phyloP scores from a whole-genome alignment of 1,140 invertebrate species.

The Theocolax elegans region DNA sequence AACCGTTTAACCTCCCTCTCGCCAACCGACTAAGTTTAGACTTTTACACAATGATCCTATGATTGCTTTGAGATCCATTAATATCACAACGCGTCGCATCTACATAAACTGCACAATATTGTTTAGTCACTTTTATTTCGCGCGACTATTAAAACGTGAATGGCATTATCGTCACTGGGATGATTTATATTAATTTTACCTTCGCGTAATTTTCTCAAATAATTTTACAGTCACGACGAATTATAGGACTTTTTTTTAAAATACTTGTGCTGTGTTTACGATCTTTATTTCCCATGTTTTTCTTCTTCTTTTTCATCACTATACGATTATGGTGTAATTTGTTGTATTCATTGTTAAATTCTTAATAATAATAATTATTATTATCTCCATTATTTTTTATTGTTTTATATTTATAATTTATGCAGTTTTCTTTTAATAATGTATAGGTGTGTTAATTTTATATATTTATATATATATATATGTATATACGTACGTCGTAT shows the following conservation, averaged over 20 bases:
- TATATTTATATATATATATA: too few species aligned
- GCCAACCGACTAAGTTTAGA: conserved; percentile 28
- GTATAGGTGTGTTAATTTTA: conserved; percentile 28
- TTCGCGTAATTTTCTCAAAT: neutral
- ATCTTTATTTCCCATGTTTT: too few species aligned
- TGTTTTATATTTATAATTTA: conserved; percentile 44
- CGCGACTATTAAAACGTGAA: conserved; percentile 19
- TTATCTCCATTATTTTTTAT: conserved; percentile 37
- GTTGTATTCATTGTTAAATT: conserved; percentile 20
- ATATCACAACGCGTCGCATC: conserved; percentile 58
- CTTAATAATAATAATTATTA: conserved; percentile 31
- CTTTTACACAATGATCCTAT: conserved; percentile 52
- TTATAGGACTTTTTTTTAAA: conserved; percentile 15
- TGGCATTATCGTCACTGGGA: conserved; percentile 23
- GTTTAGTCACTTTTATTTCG: conserved; percentile 13
- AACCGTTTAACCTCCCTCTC: conserved; percentile 18
- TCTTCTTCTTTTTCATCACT: too few species aligned
- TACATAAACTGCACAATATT: conserved; percentile 28
- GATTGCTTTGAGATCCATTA: conserved; percentile 63
- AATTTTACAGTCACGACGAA: conserved; percentile 6
- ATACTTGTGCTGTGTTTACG: neutral
- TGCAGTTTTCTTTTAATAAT: conserved; percentile 44
- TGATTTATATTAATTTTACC: neutral
- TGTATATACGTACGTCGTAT: conserved; percentile 45
- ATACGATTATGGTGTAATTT: conserved; percentile 14